Percentiles rank a stretch among this genome's conserved stretches.
phyloP scores from a whole-genome alignment of 1,140 invertebrate genomes.

The Charaxes varanes region DNA sequence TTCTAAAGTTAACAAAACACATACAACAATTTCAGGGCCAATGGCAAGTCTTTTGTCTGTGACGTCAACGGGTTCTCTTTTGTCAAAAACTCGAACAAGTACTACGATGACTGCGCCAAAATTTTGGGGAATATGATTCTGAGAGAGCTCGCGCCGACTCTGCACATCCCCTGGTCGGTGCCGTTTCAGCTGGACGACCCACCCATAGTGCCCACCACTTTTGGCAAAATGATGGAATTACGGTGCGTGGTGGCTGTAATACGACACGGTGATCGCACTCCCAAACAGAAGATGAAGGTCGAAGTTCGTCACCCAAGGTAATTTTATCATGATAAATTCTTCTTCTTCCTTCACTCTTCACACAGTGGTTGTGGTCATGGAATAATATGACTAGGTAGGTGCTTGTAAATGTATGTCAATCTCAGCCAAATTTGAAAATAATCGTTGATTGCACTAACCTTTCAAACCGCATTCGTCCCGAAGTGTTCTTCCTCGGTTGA shows the following conservation, averaged over 20 bases:
- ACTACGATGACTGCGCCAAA: constrained; percentile 99
- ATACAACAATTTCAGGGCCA: constrained; percentile 81
- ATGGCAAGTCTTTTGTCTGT: constrained; percentile 98
- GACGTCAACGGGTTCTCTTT: constrained; percentile 99
- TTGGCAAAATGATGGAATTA: constrained; percentile 99
- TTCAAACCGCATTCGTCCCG: too few relatives aligned
- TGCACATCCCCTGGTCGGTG: constrained; percentile 97
- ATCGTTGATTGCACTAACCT: too few relatives aligned
- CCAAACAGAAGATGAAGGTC: constrained; percentile 99
- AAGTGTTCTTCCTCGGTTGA: too few relatives aligned
- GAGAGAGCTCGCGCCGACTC: constrained; percentile 92
- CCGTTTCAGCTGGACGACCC: constrained; percentile 98
- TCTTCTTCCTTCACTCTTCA: too few relatives aligned
- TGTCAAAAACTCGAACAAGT: constrained; percentile 99
- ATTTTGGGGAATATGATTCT: constrained; percentile 96
- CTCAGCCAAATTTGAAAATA: too few relatives aligned
- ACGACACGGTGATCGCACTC: constrained; percentile 97
- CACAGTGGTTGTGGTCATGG: too few relatives aligned
- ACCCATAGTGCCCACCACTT: constrained; percentile 98
- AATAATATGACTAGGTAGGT: too few relatives aligned
- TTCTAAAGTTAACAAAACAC: neutral
- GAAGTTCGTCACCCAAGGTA: constrained; percentile 98
- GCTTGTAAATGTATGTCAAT: too few relatives aligned
- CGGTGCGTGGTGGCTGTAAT: constrained; percentile 99
- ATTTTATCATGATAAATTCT: too few relatives aligned